Percentiles rank a stretch among this genome's conserved stretches.
Evolutionary conservation across 1,140 invertebrate species (phyloP).

Genomic region (Macrobrachium rosenbergii): DNA sequence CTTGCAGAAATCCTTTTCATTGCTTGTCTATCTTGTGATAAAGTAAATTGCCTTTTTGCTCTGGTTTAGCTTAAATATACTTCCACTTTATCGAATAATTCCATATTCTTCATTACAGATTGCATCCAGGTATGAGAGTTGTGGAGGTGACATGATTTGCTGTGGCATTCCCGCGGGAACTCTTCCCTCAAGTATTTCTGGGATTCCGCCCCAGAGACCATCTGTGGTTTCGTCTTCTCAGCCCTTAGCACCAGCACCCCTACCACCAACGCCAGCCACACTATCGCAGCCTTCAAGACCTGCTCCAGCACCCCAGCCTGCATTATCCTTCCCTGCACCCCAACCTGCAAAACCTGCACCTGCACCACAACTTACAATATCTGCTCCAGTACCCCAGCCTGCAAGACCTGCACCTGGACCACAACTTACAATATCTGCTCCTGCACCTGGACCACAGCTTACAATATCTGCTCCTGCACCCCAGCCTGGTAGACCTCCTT

Average conservation of each 20-base stretch:
- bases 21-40: not conserved
- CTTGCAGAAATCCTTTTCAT: no score
- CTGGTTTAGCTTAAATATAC: not conserved
- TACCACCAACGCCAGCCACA: not conserved
- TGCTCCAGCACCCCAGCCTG: not conserved
- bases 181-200: not conserved
- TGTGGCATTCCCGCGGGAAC: conserved; percentile 14
- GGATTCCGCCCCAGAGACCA: not conserved
- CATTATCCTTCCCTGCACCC: not conserved
- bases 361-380: not conserved
- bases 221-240: not conserved
- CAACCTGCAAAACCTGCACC: not conserved
- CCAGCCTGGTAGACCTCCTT: not conserved
- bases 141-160: conserved; percentile 43
- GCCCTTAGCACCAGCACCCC: not conserved
- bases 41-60: not conserved
- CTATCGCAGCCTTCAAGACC: not conserved
- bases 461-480: not conserved
- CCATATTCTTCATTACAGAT: not conserved
- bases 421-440: not conserved
- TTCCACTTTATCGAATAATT: not conserved
- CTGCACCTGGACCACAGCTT: no score
- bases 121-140: conserved; percentile 20
- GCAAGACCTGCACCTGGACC: not conserved
- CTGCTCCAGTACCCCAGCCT: not conserved